Evolutionary conservation across 1,140 invertebrate genomes (phyloP).

Genomic region (Druon quercuslanigerum): DNA sequence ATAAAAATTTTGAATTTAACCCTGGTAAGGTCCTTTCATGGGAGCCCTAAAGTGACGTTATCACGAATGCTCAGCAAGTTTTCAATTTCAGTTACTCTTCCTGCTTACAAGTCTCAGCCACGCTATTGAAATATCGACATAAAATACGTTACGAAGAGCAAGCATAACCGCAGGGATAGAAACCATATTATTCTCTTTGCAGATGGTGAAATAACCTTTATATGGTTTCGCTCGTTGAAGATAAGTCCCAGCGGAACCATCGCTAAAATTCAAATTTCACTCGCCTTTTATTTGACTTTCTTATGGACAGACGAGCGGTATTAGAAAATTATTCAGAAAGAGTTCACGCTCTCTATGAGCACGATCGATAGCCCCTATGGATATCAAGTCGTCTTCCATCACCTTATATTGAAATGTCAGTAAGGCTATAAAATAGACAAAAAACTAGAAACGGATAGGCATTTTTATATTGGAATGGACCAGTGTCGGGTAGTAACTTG

Average conservation of each 20-base stretch:
- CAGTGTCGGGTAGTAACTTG: too few relatives aligned
- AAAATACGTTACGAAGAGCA: constrained; percentile 14
- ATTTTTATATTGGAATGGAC: too few relatives aligned
- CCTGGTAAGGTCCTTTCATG: too few relatives aligned
- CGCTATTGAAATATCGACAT: constrained; percentile 26
- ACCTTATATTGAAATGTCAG: not conserved
- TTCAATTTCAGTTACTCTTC: constrained; percentile 16
- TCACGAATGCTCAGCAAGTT: not conserved
- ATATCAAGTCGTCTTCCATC: constrained; percentile 25
- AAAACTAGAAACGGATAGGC: constrained; percentile 7
- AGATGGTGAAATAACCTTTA: constrained; percentile 26
- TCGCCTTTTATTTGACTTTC: constrained; percentile 29
- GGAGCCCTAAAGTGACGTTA: not conserved
- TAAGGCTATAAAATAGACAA: constrained; percentile 30
- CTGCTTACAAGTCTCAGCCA: constrained; percentile 11
- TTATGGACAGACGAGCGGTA: constrained; percentile 20
- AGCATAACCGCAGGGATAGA: not conserved
- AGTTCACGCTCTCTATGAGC: not conserved
- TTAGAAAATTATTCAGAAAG: constrained; percentile 30
- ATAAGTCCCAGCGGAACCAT: constrained; percentile 23
- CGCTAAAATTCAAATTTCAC: constrained; percentile 25
- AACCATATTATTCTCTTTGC: constrained; percentile 30
- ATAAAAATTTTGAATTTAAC: too few relatives aligned
- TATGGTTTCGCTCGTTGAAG: constrained; percentile 27
- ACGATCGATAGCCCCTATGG: constrained; percentile 17